Conservation (phyloP, 2,113 vertebrate genomes). For the Notarius quadriscutis region DNA sequence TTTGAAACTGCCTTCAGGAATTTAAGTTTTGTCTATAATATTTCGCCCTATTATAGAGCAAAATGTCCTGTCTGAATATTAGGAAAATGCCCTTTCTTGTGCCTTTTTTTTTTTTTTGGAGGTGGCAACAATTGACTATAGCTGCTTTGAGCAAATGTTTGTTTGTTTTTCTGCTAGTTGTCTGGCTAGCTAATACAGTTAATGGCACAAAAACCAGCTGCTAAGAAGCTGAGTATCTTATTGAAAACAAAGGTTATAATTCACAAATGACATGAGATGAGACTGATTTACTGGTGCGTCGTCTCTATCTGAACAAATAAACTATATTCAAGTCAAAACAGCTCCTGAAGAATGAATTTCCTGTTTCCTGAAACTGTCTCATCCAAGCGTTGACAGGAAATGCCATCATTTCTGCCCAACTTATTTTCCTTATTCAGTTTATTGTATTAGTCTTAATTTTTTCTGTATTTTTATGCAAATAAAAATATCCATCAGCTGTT, state of each 20-base stretch:
- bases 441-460: neutral
- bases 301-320: neutral
- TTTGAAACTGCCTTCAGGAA: neutral
- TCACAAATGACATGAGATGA: neutral
- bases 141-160: neutral
- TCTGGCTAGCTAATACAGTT: neutral
- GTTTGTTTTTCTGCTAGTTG: neutral
- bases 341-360: neutral
- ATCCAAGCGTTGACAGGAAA: neutral
- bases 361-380: neutral
- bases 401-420: neutral
- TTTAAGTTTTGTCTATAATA: neutral
- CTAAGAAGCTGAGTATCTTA: neutral
- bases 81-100: neutral
- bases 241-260: neutral
- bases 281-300: neutral
- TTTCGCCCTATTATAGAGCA: neutral
- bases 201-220: neutral
- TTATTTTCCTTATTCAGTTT: neutral
- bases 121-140: neutral
- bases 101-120: neutral
- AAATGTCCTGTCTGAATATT: neutral
- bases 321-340: neutral
- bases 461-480: neutral
- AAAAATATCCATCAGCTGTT: neutral